phyloP scores from a whole-genome alignment of 2,113 vertebrate genomes.

The Paedocypris sp. region DNA sequence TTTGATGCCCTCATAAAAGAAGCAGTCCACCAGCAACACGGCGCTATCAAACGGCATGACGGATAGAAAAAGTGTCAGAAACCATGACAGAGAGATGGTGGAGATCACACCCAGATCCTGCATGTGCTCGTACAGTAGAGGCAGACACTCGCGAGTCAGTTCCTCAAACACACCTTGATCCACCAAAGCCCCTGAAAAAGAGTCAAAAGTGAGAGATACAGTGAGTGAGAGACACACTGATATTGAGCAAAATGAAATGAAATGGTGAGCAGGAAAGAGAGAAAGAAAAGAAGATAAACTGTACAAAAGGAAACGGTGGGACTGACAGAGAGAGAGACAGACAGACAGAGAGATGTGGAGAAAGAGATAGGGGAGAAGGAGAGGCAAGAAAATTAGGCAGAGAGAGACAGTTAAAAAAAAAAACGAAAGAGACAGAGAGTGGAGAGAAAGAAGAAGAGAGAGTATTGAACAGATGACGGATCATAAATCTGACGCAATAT shows the following conservation, averaged over 20 bases:
- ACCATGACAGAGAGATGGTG: constrained; percentile 95
- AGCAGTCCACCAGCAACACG: constrained; percentile 88
- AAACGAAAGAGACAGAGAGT: too few relatives aligned
- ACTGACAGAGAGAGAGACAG: too few relatives aligned
- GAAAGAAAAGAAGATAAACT: background rate
- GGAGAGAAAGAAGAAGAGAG: too few relatives aligned
- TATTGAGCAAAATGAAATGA: too few relatives aligned
- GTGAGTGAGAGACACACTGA: too few relatives aligned
- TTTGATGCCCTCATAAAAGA: constrained; percentile 95
- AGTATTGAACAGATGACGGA: too few relatives aligned
- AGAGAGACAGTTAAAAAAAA: too few relatives aligned
- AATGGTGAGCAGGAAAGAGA: background rate
- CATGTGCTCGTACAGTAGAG: constrained; percentile 86
- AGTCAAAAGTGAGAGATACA: constrained; percentile 50
- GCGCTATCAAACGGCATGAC: constrained; percentile 96
- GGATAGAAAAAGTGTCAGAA: constrained; percentile 90
- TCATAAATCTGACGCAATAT: too few relatives aligned
- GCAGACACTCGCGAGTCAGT: constrained; percentile 76
- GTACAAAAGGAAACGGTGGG: too few relatives aligned
- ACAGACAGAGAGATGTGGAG: too few relatives aligned
- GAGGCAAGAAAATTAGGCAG: too few relatives aligned
- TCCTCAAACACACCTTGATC: constrained; percentile 97
- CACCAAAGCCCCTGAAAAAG: constrained; percentile 75
- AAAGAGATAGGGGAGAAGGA: too few relatives aligned
- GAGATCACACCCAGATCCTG: constrained; percentile 89